A percentile compares a stretch with the other conserved stretches of the same genome.
These are phyloP conservation scores for Pachypanchax playfairii DNA, from an alignment of 2,113 vertebrate species.

Conservation along the genomic window DNA sequence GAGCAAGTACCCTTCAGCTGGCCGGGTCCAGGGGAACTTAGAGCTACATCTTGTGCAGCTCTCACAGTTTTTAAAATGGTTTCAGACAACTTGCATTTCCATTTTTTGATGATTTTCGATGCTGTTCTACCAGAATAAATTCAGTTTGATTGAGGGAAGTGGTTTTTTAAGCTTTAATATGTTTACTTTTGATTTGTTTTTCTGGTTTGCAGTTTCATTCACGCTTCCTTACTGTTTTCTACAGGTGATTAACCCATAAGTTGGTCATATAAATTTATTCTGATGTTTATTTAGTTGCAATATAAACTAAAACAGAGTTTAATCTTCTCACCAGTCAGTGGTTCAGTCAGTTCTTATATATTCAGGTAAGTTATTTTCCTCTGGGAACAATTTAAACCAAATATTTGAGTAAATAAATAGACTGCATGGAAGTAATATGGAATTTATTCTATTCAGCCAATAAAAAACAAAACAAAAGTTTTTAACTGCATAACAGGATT, in stretches of 20 bases:
- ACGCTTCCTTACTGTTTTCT: not conserved
- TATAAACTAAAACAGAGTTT: too few relatives aligned
- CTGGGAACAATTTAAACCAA: too few relatives aligned
- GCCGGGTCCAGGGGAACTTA: conserved; percentile 5
- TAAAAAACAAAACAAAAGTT: too few relatives aligned
- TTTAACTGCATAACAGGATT: too few relatives aligned
- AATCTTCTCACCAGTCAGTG: too few relatives aligned
- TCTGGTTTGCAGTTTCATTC: not conserved
- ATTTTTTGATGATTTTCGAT: not conserved
- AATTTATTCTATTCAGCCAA: too few relatives aligned
- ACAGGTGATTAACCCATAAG: not conserved
- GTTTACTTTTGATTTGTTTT: not conserved
- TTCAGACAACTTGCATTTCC: conserved; percentile 3
- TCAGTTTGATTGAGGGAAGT: not conserved
- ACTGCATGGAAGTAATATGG: too few relatives aligned
- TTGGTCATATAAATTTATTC: not conserved
- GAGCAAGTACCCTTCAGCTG: conserved; percentile 22
- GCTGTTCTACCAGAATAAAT: not conserved
- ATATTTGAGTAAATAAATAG: too few relatives aligned
- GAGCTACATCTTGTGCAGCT: conserved; percentile 1
- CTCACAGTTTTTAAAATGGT: not conserved
- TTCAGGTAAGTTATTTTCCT: too few relatives aligned
- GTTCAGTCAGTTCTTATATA: too few relatives aligned
- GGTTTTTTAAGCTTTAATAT: not conserved
- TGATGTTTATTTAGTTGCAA: conserved; percentile 11